Evolutionary conservation across 2,888 invertebrate species (phyloP).

Genomic region (Diaphora mendica): DNA sequence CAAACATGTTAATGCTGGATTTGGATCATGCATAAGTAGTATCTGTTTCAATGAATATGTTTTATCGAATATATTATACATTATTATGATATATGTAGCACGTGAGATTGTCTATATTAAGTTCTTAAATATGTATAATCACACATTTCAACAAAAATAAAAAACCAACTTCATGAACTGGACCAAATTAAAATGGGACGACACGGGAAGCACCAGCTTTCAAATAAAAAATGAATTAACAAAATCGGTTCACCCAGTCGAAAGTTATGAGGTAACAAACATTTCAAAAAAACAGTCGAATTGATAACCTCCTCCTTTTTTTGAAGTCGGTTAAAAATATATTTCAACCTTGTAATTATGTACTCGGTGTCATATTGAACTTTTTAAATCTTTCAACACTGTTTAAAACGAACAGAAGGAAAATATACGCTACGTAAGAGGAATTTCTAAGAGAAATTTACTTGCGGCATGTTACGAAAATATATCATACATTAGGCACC

Average conservation of each 20-base stretch:
- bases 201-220: no score
- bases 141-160: no score
- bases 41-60: not conserved
- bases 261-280: no score
- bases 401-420: not conserved
- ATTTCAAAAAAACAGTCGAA: no score
- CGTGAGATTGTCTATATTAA: not conserved
- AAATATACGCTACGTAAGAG: not conserved
- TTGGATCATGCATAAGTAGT: constrained; percentile 7
- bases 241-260: no score
- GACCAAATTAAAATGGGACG: no score
- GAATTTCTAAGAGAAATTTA: not conserved
- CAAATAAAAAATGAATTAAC: no score
- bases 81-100: not conserved
- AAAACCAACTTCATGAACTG: no score
- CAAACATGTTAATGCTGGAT: constrained; percentile 13
- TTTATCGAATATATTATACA: not conserved
- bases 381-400: not conserved
- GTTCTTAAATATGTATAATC: not conserved
- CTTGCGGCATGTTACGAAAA: not conserved
- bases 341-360: not conserved
- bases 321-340: no score
- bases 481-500: not conserved
- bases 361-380: not conserved
- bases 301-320: no score